Evolutionary conservation across 2,113 vertebrate species (phyloP).

Genomic region (Odobenus rosmarus): DNA sequence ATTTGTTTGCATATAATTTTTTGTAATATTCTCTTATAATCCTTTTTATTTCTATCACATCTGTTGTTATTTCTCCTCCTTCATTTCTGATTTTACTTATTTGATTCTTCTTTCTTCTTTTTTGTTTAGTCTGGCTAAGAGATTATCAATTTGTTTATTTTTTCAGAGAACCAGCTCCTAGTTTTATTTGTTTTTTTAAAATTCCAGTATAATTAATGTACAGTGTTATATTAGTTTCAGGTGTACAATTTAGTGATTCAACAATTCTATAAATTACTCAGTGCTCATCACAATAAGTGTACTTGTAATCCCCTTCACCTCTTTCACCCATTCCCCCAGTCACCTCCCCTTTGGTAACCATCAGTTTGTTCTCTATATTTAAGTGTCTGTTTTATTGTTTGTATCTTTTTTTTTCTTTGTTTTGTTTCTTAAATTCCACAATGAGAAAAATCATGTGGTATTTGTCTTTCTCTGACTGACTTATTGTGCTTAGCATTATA

Average conservation of each 20-base stretch:
- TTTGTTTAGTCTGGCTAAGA: neutral
- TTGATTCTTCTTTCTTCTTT: neutral
- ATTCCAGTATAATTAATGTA: neutral
- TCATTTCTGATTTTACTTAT: neutral
- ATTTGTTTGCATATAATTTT: neutral
- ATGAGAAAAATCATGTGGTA: neutral
- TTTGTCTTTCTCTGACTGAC: neutral
- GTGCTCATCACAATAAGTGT: neutral
- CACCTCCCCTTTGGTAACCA: neutral
- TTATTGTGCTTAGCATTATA: neutral
- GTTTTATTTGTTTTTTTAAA: neutral
- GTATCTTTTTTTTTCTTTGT: neutral
- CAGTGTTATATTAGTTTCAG: neutral
- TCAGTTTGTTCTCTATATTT: neutral
- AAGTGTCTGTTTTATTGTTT: neutral
- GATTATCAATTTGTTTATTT: neutral
- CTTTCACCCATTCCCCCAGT: neutral
- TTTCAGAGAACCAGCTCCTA: neutral
- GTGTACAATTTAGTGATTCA: neutral
- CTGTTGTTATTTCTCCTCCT: neutral
- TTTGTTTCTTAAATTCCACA: neutral
- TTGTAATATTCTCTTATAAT: neutral
- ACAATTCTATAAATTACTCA: neutral
- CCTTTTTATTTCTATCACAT: neutral
- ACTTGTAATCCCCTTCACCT: neutral